phyloP scores from a whole-genome alignment of 2,797 vertebrate genomes.

The Artibeus jamaicensis region DNA sequence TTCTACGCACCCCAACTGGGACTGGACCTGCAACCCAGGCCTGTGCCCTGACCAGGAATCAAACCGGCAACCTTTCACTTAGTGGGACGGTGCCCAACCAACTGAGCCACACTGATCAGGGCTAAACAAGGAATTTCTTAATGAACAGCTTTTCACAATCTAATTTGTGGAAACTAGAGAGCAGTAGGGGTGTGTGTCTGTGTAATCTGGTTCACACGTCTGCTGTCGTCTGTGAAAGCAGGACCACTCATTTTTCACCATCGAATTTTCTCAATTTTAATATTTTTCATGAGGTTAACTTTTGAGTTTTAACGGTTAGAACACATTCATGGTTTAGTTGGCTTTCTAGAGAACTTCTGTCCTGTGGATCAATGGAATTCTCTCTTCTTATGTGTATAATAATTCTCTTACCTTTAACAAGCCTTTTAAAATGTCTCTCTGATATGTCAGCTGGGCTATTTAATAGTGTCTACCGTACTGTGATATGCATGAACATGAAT shows the following conservation, averaged over 20 bases:
- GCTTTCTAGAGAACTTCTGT: conserved; percentile 45
- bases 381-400: conserved; percentile 59
- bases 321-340: neutral
- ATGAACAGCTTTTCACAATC: neutral
- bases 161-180: neutral
- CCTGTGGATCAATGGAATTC: conserved; percentile 56
- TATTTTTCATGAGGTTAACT: conserved; percentile 12
- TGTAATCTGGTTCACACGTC: neutral
- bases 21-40: neutral
- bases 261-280: conserved; percentile 9
- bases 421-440: conserved; percentile 62
- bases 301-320: conserved; percentile 34
- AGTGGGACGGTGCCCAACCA: neutral
- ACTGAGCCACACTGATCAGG: neutral
- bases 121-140: neutral
- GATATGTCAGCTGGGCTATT: conserved; percentile 33
- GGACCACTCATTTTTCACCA: neutral
- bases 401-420: conserved; percentile 53
- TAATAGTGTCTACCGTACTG: conserved; percentile 53
- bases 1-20: neutral
- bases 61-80: neutral
- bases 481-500: neutral
- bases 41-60: neutral
- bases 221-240: neutral
- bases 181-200: no score